phyloP scores from a whole-genome alignment of 2,113 vertebrate genomes.

The Nothoprocta perdicaria region DNA sequence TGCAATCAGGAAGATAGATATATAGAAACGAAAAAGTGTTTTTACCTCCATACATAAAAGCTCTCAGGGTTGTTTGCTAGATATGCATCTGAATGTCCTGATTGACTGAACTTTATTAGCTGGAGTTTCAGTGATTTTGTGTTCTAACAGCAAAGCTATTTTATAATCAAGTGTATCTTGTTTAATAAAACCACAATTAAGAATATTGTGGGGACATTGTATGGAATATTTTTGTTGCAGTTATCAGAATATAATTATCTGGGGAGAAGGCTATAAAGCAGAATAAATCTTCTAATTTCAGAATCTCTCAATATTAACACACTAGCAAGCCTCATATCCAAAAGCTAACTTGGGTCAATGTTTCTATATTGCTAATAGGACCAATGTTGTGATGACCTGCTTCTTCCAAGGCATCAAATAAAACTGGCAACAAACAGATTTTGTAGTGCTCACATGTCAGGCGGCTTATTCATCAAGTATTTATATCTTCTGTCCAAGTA shows the following conservation, averaged over 20 bases:
- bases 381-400: neutral
- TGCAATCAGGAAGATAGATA: neutral
- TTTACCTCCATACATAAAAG: neutral
- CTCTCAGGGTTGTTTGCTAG: neutral
- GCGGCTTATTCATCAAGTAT: neutral
- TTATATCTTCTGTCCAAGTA: neutral
- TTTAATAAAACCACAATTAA: neutral
- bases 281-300: neutral
- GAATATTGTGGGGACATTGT: neutral
- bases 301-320: neutral
- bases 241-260: neutral
- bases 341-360: neutral
- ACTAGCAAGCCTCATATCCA: neutral
- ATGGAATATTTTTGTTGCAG: neutral
- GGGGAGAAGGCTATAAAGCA: neutral
- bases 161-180: neutral
- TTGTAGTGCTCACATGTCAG: neutral
- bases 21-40: neutral
- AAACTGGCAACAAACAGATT: neutral
- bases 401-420: neutral
- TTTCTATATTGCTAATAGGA: neutral
- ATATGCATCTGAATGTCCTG: neutral
- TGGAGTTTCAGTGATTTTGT: neutral
- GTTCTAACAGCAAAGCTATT: neutral
- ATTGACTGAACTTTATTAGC: neutral